Conservation (phyloP, 2,113 vertebrate species). For the Cinclus mexicanus region DNA sequence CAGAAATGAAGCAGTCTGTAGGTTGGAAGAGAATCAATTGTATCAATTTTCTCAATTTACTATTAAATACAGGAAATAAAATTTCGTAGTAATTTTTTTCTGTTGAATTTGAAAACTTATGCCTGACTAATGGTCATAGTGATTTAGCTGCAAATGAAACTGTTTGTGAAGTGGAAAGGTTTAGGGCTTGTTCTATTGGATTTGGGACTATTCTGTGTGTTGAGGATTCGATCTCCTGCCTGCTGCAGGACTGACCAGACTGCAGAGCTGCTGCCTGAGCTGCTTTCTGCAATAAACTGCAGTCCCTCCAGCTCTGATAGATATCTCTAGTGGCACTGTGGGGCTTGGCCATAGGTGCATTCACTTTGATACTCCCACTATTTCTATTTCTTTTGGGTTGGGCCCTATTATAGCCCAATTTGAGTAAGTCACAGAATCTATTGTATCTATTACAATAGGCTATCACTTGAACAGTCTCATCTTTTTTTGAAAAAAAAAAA, state of each 20-base stretch:
- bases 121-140: neutral
- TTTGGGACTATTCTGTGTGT: neutral
- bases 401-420: rapidly evolving
- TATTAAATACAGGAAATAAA: neutral
- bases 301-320: neutral
- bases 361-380: neutral
- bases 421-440: neutral
- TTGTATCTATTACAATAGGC: neutral
- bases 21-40: neutral
- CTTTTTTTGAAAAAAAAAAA: neutral
- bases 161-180: neutral
- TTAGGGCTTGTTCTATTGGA: neutral
- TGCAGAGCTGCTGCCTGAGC: neutral
- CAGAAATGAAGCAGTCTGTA: neutral
- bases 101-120: neutral
- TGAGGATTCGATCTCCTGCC: neutral
- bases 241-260: neutral
- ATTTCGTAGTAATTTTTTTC: neutral
- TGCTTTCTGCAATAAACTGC: neutral
- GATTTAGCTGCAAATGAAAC: neutral
- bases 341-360: neutral
- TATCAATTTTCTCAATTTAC: neutral
- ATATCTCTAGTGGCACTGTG: neutral
- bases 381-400: neutral
- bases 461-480: neutral